Percentiles rank a stretch among this genome's conserved stretches.
Conservation (phyloP, 2,888 invertebrate genomes). For the Odontocerum albicorne region DNA sequence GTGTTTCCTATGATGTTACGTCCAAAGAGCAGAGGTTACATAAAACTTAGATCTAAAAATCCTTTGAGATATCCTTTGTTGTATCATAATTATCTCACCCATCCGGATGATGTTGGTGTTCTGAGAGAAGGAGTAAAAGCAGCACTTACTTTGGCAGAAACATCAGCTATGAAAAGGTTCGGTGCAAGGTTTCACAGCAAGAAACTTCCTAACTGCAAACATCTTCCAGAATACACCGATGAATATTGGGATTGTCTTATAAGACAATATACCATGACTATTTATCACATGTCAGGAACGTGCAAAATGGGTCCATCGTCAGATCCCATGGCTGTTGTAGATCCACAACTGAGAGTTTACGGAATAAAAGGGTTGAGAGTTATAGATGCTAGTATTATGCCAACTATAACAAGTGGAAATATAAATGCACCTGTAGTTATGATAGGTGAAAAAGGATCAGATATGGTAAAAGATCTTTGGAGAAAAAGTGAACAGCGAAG, state of each 20-base stretch:
- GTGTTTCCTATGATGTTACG: slow-evolving; percentile 88
- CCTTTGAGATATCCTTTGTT: slow-evolving; percentile 82
- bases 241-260: slow-evolving; percentile 87
- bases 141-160: slow-evolving; percentile 78
- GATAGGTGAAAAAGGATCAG: slow-evolving; percentile 86
- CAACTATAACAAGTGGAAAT: slow-evolving; percentile 82
- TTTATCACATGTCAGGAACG: slow-evolving; percentile 83
- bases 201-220: slow-evolving; percentile 80
- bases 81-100: slow-evolving; percentile 89
- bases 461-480: slow-evolving; percentile 78
- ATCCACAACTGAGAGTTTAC: slow-evolving; percentile 73
- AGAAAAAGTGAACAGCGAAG: slow-evolving; percentile 43
- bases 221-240: slow-evolving; percentile 74
- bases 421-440: slow-evolving; percentile 86
- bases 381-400: slow-evolving; percentile 89
- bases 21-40: slow-evolving; percentile 81
- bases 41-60: slow-evolving; percentile 71
- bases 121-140: slow-evolving; percentile 86
- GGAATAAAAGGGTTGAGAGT: slow-evolving; percentile 79
- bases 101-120: slow-evolving; percentile 81
- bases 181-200: slow-evolving; percentile 76
- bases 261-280: slow-evolving; percentile 84
- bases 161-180: slow-evolving; percentile 74
- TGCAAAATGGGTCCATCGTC: slow-evolving; percentile 80
- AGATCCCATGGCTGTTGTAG: slow-evolving; percentile 82